Evolutionary conservation across 2,113 vertebrate species (phyloP), one percentile per base, ranked within the genome.

Genomic region (Zootoca vivipara): DNA sequence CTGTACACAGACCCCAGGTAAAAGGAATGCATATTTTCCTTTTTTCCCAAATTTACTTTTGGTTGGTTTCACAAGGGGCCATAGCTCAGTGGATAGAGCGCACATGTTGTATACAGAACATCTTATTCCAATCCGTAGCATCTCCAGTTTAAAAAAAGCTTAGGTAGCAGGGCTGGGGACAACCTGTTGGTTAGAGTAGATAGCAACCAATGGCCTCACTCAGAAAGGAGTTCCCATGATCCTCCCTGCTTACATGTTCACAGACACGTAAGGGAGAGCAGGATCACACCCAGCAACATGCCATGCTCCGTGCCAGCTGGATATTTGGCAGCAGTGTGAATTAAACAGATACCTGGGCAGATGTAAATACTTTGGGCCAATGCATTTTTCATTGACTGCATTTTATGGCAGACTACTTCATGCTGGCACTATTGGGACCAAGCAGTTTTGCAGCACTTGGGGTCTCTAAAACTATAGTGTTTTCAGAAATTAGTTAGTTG

Each of bases 1-100:
- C 3, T 72, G 70, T 33, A 42, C 12, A 46, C 74, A 81, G 20
- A 62, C 35, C 33, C 81, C 64, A 82, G 38, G 15, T 69, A 69
- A 2, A 62, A 12, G 33, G 24, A 70, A 52, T 93, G 0, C 18
- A 80, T 1, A 0, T 46, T 80, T 80, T 1, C 46, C 10, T 52
- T 1, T 85, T 91, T 91, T 92, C 79, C 65, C 80, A 0, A 2
- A 79, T 65, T 94, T 94, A 92, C 92, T 93, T 92, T 90, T 88
- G 70, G 89, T 93, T 52, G 10, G 89, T 93, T 95, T 92, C 90
- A 86, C 89, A 87, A 82, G 86, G 83, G 85, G 84, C 78, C 1
- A 89, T 58, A 65, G 22, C 56, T 93, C 86, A 72, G 30, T n/a
- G 30, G 70, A 30, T n/a, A 72, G 30, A 72, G 33, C 58, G 38